A percentile compares a stretch with the other conserved stretches of the same genome.
Evolutionary conservation across 2,113 vertebrate genomes (phyloP).

Genomic region (Trogon surrucura): DNA sequence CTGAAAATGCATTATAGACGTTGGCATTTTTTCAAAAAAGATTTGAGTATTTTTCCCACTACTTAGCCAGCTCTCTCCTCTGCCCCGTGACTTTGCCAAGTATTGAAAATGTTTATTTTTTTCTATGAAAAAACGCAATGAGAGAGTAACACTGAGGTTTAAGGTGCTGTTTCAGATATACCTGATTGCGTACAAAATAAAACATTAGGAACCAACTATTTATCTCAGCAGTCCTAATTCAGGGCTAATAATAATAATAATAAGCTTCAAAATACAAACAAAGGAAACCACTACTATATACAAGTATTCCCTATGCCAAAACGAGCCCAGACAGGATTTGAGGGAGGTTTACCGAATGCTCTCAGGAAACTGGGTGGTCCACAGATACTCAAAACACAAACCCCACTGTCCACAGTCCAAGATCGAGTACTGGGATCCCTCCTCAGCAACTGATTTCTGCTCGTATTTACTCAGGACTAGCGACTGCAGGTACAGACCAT

Average conservation of each 20-base stretch:
- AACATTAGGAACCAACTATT: conserved; percentile 18
- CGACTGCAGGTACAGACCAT: background rate
- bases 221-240: background rate
- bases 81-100: conserved; percentile 34
- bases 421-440: background rate
- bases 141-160: background rate
- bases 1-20: conserved; percentile 69
- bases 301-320: conserved; percentile 24
- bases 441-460: background rate
- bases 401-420: background rate
- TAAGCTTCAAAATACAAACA: conserved; percentile 43
- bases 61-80: conserved; percentile 58
- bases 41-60: conserved; percentile 64
- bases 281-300: conserved; percentile 51
- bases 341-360: background rate
- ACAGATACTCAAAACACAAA: background rate
- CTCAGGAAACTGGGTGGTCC: conserved; percentile 56
- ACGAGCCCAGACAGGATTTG: conserved; percentile 24
- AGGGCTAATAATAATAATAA: background rate
- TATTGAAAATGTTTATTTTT: conserved; percentile 8
- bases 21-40: conserved; percentile 63
- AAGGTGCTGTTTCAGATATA: conserved; percentile 1
- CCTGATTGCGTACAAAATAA: background rate
- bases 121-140: background rate
- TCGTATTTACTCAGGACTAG: background rate